phyloP scores from a whole-genome alignment of 2,113 vertebrate genomes.

The Ploceus nigricollis region DNA sequence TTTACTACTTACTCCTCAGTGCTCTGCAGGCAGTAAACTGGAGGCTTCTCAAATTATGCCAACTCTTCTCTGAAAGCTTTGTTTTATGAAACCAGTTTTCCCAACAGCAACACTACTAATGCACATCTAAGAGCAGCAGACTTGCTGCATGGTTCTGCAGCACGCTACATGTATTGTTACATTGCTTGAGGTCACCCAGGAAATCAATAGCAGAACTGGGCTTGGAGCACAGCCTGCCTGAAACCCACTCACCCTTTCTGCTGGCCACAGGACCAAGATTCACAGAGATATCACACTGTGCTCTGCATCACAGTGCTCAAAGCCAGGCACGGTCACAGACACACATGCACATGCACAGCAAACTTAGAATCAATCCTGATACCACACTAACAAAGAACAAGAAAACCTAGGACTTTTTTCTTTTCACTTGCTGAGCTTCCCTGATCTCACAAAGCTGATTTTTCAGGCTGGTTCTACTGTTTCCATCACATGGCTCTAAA shows the following conservation, averaged over 20 bases:
- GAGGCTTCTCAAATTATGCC: background rate
- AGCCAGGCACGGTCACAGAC: background rate
- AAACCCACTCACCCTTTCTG: background rate
- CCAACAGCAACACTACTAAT: background rate
- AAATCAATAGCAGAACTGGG: background rate
- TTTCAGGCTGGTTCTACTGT: background rate
- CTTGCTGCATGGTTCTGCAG: background rate
- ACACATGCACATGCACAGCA: background rate
- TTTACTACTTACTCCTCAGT: background rate
- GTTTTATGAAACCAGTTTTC: background rate
- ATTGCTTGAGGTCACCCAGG: background rate
- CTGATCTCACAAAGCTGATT: background rate
- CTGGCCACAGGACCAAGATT: fast-evolving
- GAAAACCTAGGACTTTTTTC: background rate
- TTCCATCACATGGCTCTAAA: background rate
- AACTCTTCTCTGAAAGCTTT: background rate
- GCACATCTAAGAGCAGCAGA: background rate
- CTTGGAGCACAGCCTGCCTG: background rate
- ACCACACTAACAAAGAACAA: background rate
- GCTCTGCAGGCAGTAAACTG: background rate
- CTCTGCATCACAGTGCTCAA: background rate
- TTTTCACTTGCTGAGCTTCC: background rate
- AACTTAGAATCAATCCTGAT: background rate
- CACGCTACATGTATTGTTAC: fast-evolving
- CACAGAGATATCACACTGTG: fast-evolving